Percentiles rank a stretch among this genome's conserved stretches.
Conservation (phyloP, 2,888 invertebrate species). For the Nomada fabriciana region DNA sequence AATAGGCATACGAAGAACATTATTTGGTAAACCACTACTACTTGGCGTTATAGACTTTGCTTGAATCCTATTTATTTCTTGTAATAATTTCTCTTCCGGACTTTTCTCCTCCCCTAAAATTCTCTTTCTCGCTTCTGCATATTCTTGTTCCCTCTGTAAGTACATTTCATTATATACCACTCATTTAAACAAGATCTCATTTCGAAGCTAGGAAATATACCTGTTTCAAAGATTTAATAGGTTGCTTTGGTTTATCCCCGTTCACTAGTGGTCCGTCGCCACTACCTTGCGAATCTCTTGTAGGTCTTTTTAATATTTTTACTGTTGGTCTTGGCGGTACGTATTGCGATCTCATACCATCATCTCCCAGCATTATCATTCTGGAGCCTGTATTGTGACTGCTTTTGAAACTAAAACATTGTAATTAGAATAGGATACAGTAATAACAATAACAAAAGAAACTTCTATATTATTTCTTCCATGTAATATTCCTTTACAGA, state of each 20-base stretch:
- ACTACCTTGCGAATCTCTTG: constrained; percentile 84
- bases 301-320: constrained; percentile 92
- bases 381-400: constrained; percentile 83
- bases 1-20: constrained; percentile 89
- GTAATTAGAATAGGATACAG: constrained; percentile 4
- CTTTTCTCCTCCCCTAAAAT: constrained; percentile 95
- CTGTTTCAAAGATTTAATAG: constrained; percentile 92
- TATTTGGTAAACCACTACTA: constrained; percentile 71
- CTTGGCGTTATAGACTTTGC: constrained; percentile 72
- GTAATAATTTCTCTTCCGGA: constrained; percentile 87
- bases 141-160: constrained; percentile 94
- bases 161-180: constrained; percentile 6
- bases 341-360: constrained; percentile 92
- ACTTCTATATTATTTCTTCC: not conserved
- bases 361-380: constrained; percentile 91
- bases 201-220: constrained; percentile 63
- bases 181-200: not conserved
- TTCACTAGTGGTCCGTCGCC: constrained; percentile 87
- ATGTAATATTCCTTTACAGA: not conserved
- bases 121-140: constrained; percentile 95
- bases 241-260: constrained; percentile 90
- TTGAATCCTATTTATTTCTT: constrained; percentile 83
- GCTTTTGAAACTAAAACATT: constrained; percentile 69
- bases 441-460: not conserved
- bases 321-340: constrained; percentile 92